phyloP scores from a whole-genome alignment of 2,113 vertebrate genomes.

The Plotosus lineatus region DNA sequence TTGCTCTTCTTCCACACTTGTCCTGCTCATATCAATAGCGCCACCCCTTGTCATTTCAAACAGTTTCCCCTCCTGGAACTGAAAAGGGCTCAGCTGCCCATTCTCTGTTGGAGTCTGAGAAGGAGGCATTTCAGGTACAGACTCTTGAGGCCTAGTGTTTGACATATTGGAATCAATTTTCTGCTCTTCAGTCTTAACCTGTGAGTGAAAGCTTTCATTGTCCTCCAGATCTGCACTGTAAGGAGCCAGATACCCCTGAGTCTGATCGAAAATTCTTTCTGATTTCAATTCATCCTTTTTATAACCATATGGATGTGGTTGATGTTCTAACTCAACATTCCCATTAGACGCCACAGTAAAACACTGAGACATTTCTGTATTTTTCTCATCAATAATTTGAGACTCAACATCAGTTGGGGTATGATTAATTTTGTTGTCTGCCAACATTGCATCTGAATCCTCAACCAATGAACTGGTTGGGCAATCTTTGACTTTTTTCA shows the following conservation, averaged over 20 bases:
- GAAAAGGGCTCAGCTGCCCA: conserved; percentile 83
- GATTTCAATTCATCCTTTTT: not conserved
- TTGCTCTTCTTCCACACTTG: conserved; percentile 81
- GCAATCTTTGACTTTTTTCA: not conserved
- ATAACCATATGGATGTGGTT: not conserved
- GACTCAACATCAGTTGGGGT: not conserved
- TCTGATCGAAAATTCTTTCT: not conserved
- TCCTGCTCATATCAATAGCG: conserved; percentile 94
- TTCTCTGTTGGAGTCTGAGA: conserved; percentile 79
- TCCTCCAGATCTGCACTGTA: conserved; percentile 45
- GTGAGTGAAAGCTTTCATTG: conserved; percentile 68
- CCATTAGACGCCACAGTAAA: not conserved
- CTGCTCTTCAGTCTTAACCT: conserved; percentile 78
- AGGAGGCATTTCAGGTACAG: conserved; percentile 80
- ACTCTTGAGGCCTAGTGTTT: conserved; percentile 77
- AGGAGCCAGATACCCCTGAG: conserved; percentile 45
- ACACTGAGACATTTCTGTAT: conserved; percentile 5
- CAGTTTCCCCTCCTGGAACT: conserved; percentile 94
- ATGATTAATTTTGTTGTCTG: not conserved
- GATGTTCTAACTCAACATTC: not conserved
- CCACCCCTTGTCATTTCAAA: conserved; percentile 99
- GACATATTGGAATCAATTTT: conserved; percentile 75
- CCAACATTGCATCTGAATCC: not conserved
- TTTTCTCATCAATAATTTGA: not conserved
- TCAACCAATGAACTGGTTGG: not conserved